Evolutionary conservation across 2,888 invertebrate genomes (phyloP), one percentile per base, ranked within the genome.

Genomic region (Galeruca laticollis): DNA sequence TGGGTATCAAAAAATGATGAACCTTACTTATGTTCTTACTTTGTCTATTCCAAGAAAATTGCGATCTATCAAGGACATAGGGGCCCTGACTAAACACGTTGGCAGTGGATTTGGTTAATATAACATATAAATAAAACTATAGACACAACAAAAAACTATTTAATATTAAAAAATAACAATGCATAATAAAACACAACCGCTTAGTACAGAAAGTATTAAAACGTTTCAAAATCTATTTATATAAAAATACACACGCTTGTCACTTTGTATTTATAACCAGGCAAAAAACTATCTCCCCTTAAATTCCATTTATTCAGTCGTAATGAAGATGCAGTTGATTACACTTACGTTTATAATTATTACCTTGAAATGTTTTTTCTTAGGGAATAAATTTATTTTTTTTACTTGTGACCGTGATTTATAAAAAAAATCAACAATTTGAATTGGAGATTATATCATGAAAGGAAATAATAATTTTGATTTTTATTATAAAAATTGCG

Each of bases 181-280:
- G 70, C 60, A 51, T 69, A 67, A 63, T 66, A 74, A 72, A 74
- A 74, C 74, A 74, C 74, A 74, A 74, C 74, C 72, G 68, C 68
- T 62, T 66, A 69, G 63, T 66, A 69, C 37, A 64, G 68, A 70
- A 64, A 64, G 64, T 64, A 69, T 35, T 47, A 51, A 62, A 69
- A 69, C 60, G 52, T 49, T 69, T 54, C 60, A 72, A 72, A 71
- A 72, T 68, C 54, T 64, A 68, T 70, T 68, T 73, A 74, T 68
- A 74, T 71, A 74, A 74, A n/a, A n/a, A n/a, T n/a, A 68, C 64
- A 68, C 64, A 64, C 43, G 51, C 54, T 68, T 52, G 67, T 60
- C 59, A 62, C 31, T 68, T 70, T 70, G 35, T 60, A 68, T 33
- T 54, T 64, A n/a, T n/a, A 60, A 64, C 49, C 49, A 60, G 63